Conservation (phyloP, 1,140 invertebrate species). For the Aradophagus sp. region DNA sequence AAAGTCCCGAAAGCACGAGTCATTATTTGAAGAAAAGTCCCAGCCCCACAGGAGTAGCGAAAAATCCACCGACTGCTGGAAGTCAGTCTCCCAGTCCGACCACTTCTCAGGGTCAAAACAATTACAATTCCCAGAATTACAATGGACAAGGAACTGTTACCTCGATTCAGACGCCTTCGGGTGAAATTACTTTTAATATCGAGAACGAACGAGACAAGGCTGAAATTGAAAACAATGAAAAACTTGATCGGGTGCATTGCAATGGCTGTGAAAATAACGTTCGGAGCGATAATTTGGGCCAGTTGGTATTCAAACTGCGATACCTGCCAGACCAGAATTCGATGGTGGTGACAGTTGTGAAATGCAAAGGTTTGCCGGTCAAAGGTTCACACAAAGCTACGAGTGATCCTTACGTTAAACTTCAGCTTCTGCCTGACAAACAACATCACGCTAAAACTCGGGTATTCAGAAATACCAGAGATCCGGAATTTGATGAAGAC, state of each 20-base stretch:
- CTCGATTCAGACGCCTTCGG: slow-evolving; percentile 64
- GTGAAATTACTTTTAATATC: slow-evolving; percentile 65
- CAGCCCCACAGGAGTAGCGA: slow-evolving; percentile 83
- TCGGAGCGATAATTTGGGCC: slow-evolving; percentile 80
- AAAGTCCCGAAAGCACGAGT: slow-evolving; percentile 79
- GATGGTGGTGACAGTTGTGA: slow-evolving; percentile 92
- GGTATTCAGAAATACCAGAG: slow-evolving; percentile 91
- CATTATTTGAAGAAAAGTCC: slow-evolving; percentile 93
- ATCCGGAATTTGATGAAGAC: slow-evolving; percentile 96
- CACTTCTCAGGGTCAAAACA: slow-evolving; percentile 60
- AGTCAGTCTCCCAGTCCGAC: slow-evolving; percentile 69
- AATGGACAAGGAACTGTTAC: slow-evolving; percentile 61
- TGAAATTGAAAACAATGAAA: slow-evolving; percentile 78
- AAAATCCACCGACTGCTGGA: slow-evolving; percentile 74
- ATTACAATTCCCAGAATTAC: slow-evolving; percentile 54
- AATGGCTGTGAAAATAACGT: slow-evolving; percentile 19
- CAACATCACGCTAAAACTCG: slow-evolving; percentile 96
- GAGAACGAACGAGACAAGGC: slow-evolving; percentile 77
- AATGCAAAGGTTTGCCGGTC: slow-evolving; percentile 87
- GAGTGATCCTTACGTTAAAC: slow-evolving; percentile 95
- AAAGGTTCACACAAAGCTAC: slow-evolving; percentile 82
- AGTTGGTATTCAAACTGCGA: slow-evolving; percentile 31
- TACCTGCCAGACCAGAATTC: slow-evolving; percentile 88
- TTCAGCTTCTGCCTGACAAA: slow-evolving; percentile 94
- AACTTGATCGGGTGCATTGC: slow-evolving; percentile 67